Conservation (phyloP, 2,888 invertebrate species). For the Lasioglossum figueresi region DNA sequence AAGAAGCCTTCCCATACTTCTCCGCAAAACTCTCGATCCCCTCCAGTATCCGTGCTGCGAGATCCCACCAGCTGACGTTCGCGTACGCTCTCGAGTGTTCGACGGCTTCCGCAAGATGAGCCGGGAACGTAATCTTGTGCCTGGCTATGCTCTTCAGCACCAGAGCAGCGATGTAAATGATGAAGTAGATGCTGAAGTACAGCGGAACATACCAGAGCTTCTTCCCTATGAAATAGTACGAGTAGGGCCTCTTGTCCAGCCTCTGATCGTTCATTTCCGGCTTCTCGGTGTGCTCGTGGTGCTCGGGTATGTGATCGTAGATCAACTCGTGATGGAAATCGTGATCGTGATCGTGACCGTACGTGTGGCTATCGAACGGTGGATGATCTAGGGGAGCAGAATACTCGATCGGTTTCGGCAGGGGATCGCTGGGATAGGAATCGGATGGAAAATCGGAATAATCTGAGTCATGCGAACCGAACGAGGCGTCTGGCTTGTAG, state of each 20-base stretch:
- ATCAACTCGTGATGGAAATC: slow-evolving; percentile 79
- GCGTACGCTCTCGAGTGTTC: slow-evolving; percentile 57
- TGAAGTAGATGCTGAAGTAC: slow-evolving; percentile 89
- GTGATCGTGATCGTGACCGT: slow-evolving; percentile 83
- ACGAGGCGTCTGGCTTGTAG: slow-evolving; percentile 46
- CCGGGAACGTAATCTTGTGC: slow-evolving; percentile 87
- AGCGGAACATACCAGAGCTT: slow-evolving; percentile 91
- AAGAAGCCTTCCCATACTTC: slow-evolving; percentile 39
- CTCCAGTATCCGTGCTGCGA: slow-evolving; percentile 70
- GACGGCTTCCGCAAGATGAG: slow-evolving; percentile 75
- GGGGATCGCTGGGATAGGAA: slow-evolving; percentile 46
- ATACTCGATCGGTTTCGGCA: slow-evolving; percentile 72
- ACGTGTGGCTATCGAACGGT: slow-evolving; percentile 73
- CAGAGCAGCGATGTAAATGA: slow-evolving; percentile 89
- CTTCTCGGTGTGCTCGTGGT: slow-evolving; percentile 80
- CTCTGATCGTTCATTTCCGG: slow-evolving; percentile 81
- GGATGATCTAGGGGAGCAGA: slow-evolving; percentile 78
- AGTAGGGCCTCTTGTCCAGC: slow-evolving; percentile 85
- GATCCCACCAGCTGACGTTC: slow-evolving; percentile 72
- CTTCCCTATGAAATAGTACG: slow-evolving; percentile 90
- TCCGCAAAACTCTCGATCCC: slow-evolving; percentile 71
- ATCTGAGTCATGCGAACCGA: slow-evolving; percentile 38
- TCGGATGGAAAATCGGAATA: slow-evolving; percentile 41
- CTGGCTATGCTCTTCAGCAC: slow-evolving; percentile 90
- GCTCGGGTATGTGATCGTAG: slow-evolving; percentile 81